phyloP scores from a whole-genome alignment of 2,888 invertebrate genomes.

The Brachypalpus laphriformis region DNA sequence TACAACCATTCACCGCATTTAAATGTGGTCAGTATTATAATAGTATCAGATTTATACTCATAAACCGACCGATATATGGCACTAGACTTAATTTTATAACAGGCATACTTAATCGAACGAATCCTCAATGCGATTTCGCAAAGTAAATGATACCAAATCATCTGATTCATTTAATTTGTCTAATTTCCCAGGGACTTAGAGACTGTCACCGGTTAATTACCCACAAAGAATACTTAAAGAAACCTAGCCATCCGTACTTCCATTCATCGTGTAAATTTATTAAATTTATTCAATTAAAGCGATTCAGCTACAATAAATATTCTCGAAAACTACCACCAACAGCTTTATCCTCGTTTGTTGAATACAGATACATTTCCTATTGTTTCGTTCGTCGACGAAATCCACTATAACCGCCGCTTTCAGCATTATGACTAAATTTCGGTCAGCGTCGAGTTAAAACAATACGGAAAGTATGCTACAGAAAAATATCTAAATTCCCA shows the following conservation, averaged over 20 bases:
- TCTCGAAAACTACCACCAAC: background rate
- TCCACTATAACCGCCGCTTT: constrained; percentile 11
- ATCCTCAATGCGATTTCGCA: too few species aligned
- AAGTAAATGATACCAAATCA: too few species aligned
- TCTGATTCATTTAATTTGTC: too few species aligned
- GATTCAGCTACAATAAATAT: constrained; percentile 1
- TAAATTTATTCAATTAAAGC: background rate
- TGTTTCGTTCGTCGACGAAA: constrained; percentile 8
- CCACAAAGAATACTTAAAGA: background rate
- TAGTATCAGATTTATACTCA: too few species aligned
- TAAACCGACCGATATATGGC: too few species aligned
- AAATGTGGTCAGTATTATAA: too few species aligned
- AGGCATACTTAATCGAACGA: too few species aligned
- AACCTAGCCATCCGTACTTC: background rate
- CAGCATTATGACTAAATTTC: constrained; percentile 60
- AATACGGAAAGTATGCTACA: constrained; percentile 32
- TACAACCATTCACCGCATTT: too few species aligned
- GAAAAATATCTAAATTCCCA: constrained; percentile 34
- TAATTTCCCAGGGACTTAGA: too few species aligned
- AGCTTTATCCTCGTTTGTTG: constrained; percentile 24
- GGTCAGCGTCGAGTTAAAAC: constrained; percentile 48
- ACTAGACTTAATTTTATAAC: too few species aligned
- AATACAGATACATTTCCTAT: constrained; percentile 22
- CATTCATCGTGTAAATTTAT: background rate
- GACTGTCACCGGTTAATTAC: background rate